Base-by-base conservation (phyloP, 1,140 invertebrate genomes). In the Armadillidium nasatum region DNA sequence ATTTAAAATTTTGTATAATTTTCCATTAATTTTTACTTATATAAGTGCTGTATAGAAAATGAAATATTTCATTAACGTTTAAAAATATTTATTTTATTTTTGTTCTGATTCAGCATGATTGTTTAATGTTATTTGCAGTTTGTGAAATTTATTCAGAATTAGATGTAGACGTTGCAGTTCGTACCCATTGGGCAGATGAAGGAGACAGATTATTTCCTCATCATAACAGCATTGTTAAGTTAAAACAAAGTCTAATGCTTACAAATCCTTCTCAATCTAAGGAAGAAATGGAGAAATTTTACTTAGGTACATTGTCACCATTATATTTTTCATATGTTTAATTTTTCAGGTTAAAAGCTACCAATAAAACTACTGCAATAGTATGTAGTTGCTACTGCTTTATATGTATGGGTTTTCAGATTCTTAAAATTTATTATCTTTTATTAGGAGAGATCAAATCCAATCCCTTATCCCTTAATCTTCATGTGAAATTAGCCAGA, bases 111-210 rank as follows among this genome's bases (percentile, higher is more conserved):
- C 33, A 33, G 33, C 6, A 7, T 60, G 50, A 60, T 60, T 60
- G 4, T 60, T 60, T 60, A 3, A 15, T 60, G 1, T 13, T 60
- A 78, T 75, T 87, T 87, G 79, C 86, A 91, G 93, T 94, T 76
- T 95, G 93, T 86, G 90, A 94, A 84, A 84, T 96, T 45, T 86
- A 81, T 44, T 94, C 78, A 85, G 90, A 89, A 82, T 84, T 84
- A 22, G 89, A 88, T 71, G 87, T 86, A 79, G 90, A 81, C 69
- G 44, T 44, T 19, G 72, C 75, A 7, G 77, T 81, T 19, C 77
- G 89, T 0, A 87, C 88, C 83, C 93, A 91, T 84, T 96, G 92
- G 91, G 88, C 90, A 82, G 93, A 96, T 78, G 88, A 90, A 84
- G 92, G 90, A 10, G 89, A 93, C 82, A 86, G 86, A 71, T 84